Percentiles rank a stretch among this genome's conserved stretches.
These are phyloP conservation scores for Leptopilina boulardi DNA, from an alignment of 1,140 invertebrate genomes.

Conservation along the genomic window DNA sequence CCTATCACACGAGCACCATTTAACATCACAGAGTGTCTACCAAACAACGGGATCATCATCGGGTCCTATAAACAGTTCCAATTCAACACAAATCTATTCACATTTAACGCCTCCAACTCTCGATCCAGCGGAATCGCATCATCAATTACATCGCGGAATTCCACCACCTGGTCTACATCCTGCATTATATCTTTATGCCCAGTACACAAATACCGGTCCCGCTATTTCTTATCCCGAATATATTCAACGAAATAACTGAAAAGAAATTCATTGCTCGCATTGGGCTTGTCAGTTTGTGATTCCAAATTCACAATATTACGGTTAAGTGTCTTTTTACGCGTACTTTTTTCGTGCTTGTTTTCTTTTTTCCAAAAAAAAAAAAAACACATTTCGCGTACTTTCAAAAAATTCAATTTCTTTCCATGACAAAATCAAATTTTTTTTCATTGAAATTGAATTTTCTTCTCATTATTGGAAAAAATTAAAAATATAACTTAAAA, in stretches of 20 bases:
- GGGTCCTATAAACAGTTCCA: slow-evolving; percentile 61
- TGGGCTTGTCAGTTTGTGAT: slow-evolving; percentile 24
- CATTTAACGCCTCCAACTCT: slow-evolving; percentile 60
- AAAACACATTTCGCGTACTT: too few relatives aligned
- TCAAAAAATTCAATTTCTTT: too few relatives aligned
- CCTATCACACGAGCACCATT: slow-evolving; percentile 65
- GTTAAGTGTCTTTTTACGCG: neutral
- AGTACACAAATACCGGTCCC: slow-evolving; percentile 69
- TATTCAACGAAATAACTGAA: slow-evolving; percentile 70
- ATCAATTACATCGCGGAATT: slow-evolving; percentile 61
- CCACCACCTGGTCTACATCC: slow-evolving; percentile 71
- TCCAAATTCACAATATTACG: neutral
- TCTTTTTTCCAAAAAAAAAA: too few relatives aligned
- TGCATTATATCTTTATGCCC: slow-evolving; percentile 73
- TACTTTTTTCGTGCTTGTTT: neutral
- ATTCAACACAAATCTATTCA: slow-evolving; percentile 68
- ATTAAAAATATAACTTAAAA: too few relatives aligned
- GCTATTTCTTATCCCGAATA: slow-evolving; percentile 72
- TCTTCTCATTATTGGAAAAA: too few relatives aligned
- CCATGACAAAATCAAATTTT: too few relatives aligned
- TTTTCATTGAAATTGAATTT: too few relatives aligned
- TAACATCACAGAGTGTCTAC: slow-evolving; percentile 72
- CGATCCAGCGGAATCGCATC: slow-evolving; percentile 56
- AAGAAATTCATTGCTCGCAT: slow-evolving; percentile 48
- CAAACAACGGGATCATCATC: slow-evolving; percentile 66